A percentile compares a stretch with the other conserved stretches of the same genome.
Evolutionary conservation across 1,140 invertebrate genomes (phyloP).

Genomic region (Alviniconcha marisindica): DNA sequence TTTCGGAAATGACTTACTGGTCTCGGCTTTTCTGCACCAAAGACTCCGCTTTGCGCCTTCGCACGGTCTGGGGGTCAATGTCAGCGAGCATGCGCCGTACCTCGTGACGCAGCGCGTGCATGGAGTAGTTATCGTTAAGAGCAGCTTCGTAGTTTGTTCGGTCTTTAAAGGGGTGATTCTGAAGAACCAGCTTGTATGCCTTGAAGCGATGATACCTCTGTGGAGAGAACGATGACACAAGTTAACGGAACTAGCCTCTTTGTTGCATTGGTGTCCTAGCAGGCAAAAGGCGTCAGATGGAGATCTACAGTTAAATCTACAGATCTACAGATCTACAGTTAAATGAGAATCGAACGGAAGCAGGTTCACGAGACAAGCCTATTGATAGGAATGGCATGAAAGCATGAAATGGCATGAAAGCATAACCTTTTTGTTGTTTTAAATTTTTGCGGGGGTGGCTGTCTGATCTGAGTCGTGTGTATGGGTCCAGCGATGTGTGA

Average conservation of each 20-base stretch:
- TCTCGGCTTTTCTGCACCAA: conserved; percentile 34
- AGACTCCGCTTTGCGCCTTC: conserved; percentile 39
- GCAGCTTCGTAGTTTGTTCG: conserved; percentile 43
- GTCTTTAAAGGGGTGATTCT: conserved; percentile 43
- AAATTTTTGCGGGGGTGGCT: no score
- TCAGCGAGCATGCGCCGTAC: conserved; percentile 47
- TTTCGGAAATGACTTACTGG: background rate
- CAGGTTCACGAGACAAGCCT: background rate
- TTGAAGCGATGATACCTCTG: conserved; percentile 33
- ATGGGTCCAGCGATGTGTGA: no score
- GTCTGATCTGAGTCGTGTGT: no score
- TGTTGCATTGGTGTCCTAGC: background rate
- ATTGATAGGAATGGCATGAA: no score
- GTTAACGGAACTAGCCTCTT: background rate
- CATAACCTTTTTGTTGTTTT: no score
- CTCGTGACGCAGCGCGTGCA: conserved; percentile 47
- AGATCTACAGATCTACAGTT: background rate
- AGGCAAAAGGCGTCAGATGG: background rate
- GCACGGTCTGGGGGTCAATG: conserved; percentile 44
- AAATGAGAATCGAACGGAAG: background rate
- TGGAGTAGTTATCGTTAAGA: conserved; percentile 49
- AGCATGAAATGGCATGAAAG: no score
- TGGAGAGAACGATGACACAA: background rate
- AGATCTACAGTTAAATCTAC: background rate
- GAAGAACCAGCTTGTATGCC: conserved; percentile 51